Evolutionary conservation across 2,113 vertebrate genomes (phyloP).

Genomic region (Cathartes aura): DNA sequence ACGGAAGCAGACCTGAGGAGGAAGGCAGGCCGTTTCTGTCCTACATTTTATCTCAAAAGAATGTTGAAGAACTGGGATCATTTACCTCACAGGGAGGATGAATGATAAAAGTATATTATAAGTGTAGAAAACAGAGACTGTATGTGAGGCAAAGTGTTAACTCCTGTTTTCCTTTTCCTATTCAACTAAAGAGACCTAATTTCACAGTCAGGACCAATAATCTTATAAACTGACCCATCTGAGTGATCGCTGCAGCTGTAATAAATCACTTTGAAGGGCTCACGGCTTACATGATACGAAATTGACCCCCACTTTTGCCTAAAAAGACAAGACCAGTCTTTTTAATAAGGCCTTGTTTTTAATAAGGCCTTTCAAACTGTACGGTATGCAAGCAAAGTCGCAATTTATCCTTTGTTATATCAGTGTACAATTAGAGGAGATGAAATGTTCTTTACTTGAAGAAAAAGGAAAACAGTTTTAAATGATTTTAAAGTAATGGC

Average conservation of each 20-base stretch:
- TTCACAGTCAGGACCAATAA: background rate
- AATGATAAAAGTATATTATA: background rate
- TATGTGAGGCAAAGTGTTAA: background rate
- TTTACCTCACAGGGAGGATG: background rate
- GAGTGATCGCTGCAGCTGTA: background rate
- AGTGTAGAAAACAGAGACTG: background rate
- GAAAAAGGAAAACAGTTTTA: background rate
- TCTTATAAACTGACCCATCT: background rate
- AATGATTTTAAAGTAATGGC: background rate
- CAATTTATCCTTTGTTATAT: background rate
- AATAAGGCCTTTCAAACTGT: background rate
- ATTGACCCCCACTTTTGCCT: background rate
- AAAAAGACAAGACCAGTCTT: background rate
- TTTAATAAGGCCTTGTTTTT: background rate
- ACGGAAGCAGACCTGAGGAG: background rate
- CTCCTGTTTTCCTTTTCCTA: background rate
- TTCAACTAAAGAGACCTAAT: background rate
- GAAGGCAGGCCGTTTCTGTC: background rate
- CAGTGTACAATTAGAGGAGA: background rate
- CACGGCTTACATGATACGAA: background rate
- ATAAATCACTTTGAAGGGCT: background rate
- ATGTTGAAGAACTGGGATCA: background rate
- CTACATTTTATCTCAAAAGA: background rate
- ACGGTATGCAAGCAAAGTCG: background rate
- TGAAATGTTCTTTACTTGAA: background rate